These are phyloP conservation scores for Sylvilagus floridanus DNA, from an alignment of 2,797 vertebrate species.

Conservation along the genomic window DNA sequence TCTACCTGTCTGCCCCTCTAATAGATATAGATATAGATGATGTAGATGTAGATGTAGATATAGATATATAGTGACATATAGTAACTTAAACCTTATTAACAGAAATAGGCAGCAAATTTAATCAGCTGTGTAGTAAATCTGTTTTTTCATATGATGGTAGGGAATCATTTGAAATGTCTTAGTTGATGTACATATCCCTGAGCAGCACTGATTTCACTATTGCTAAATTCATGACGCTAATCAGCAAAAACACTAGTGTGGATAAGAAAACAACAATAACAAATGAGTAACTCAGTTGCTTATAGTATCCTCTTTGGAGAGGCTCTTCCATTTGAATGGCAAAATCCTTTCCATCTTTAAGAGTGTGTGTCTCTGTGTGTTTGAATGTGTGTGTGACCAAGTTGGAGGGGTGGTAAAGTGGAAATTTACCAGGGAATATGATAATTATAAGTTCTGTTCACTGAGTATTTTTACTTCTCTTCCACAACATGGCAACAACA, in stretches of 20 bases:
- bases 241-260: not conserved
- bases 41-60: too few relatives aligned
- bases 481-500: not conserved
- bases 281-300: not conserved
- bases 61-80: too few relatives aligned
- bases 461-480: not conserved
- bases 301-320: not conserved
- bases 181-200: not conserved
- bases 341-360: not conserved
- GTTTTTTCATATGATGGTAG: not conserved
- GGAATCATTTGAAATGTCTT: not conserved
- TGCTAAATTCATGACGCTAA: not conserved
- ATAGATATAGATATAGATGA: too few relatives aligned
- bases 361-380: too few relatives aligned
- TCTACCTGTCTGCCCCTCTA: not conserved
- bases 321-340: rapidly evolving
- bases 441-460: not conserved
- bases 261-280: not conserved
- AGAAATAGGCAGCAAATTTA: not conserved
- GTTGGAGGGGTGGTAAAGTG: not conserved
- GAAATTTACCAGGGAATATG: not conserved
- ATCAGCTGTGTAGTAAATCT: not conserved
- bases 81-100: not conserved
- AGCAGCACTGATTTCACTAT: not conserved
- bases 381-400: not conserved